Evolutionary conservation across 2,888 invertebrate genomes (phyloP).

Genomic region (Nasonia oneida): DNA sequence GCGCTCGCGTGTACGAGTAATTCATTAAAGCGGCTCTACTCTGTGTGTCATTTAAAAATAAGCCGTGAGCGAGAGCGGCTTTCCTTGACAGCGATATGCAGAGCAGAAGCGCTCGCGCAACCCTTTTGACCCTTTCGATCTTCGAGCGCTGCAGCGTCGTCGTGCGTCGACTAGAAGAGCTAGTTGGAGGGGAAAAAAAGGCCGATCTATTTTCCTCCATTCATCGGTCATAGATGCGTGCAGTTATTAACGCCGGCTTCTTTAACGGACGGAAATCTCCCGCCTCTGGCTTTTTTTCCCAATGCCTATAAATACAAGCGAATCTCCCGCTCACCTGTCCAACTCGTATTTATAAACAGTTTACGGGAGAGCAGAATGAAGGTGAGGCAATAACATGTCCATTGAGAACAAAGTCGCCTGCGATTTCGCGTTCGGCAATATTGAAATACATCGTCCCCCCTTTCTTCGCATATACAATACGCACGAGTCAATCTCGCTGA

Average conservation of each 20-base stretch:
- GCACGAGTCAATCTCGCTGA: background rate
- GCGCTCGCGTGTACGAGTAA: background rate
- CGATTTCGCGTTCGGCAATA: background rate
- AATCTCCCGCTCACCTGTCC: conserved; percentile 12
- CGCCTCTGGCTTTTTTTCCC: conserved; percentile 24
- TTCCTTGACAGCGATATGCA: conserved; percentile 41
- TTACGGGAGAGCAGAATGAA: background rate
- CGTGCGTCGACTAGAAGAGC: background rate
- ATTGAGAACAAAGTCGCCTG: background rate
- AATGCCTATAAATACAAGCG: conserved; percentile 38
- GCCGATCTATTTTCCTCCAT: conserved; percentile 51
- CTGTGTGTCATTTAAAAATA: conserved; percentile 41
- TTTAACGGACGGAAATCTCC: background rate
- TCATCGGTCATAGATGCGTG: conserved; percentile 51
- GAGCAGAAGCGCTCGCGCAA: conserved; percentile 31
- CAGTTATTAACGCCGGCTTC: conserved; percentile 13
- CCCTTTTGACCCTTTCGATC: conserved; percentile 48
- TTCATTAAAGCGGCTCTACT: conserved; percentile 23
- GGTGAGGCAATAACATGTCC: background rate
- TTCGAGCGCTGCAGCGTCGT: background rate
- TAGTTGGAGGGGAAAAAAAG: background rate
- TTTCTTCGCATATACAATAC: background rate
- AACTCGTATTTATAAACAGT: conserved; percentile 29
- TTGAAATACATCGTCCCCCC: background rate
- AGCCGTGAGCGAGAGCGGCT: background rate